Conservation (phyloP, 1,140 invertebrate species). For the Caenorhabditis tropicalis region DNA sequence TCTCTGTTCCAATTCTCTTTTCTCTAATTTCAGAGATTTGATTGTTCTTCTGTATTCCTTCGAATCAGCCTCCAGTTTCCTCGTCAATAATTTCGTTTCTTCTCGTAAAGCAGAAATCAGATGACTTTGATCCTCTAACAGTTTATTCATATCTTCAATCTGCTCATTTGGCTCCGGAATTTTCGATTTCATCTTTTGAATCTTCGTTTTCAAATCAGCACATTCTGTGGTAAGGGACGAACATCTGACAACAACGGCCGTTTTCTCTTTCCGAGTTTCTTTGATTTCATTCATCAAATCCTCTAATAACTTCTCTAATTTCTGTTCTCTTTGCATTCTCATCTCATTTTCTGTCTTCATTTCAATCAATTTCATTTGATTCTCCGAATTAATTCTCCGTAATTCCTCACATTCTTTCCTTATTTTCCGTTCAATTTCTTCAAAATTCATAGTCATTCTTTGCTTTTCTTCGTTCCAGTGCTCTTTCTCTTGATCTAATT, state of each 20-base stretch:
- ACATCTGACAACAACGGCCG: not conserved
- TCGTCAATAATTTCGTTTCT: not conserved
- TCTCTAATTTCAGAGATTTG: not conserved
- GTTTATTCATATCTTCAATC: conserved; percentile 17
- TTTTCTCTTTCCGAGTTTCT: conserved; percentile 11
- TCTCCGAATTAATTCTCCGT: not conserved
- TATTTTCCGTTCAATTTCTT: not conserved
- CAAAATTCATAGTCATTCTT: not conserved
- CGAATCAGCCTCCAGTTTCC: not conserved
- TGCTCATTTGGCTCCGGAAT: not conserved
- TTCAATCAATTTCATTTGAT: not conserved
- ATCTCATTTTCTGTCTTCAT: not conserved
- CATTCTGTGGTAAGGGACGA: not conserved
- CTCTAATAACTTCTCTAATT: not conserved
- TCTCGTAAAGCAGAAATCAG: conserved; percentile 10
- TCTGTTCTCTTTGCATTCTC: not conserved
- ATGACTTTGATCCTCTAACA: conserved; percentile 23
- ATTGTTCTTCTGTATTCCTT: not conserved
- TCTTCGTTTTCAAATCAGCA: not conserved
- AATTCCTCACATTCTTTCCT: not conserved
- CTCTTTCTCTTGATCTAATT: not conserved
- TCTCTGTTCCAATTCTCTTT: conserved; percentile 10
- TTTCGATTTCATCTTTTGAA: not conserved
- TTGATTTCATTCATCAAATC: not conserved
- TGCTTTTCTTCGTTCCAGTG: too few species aligned